Base-by-base conservation (phyloP, 2,113 vertebrate genomes). In the Butorides virescens region DNA sequence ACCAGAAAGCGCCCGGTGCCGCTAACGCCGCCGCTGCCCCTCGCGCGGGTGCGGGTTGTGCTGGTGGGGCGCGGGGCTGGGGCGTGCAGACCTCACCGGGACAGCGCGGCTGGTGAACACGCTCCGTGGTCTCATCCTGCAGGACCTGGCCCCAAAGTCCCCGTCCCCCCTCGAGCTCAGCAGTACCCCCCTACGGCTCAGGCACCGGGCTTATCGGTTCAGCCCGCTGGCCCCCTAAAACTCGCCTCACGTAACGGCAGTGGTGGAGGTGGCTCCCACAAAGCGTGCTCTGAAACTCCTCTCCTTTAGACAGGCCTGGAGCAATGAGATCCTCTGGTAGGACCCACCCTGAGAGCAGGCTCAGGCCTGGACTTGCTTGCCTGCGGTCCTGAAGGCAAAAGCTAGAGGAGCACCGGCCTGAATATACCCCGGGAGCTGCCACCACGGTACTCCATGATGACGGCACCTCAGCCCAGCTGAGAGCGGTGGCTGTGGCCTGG, bases 351-450 rank as follows among this genome's bases (percentile, higher is more conserved):
- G 13, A 74, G 46, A 92, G 65, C 67, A 77, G 72, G 72, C 78
- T 97, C 95, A 97, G 93, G 96, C 53, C 87, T 47, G 68, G 92
- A 21, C 95, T 93, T 95, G 88, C 76, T 94, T 10, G 3, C 72
- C 56, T 83, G 37, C 50, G 80, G 76, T 84, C 87, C 91, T 56
- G 80, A 47, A 95, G 62, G 87, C 73, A 91, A 65, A 68, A 56
- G 13, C 88, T 56, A 58, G 81, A 92, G 71, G 9, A 91, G 63
- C 0, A 16, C 36, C 72, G 79, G 77, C 53, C 44, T 55, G 76
- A 13, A 50, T 47, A 73, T 79, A 73, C 47, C 73, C 18, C 46
- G 18, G 65, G 65, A 89, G n/a, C 82, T 92, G 80, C 76, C 73
- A 68, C 50, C 37, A 13, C 1, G 0, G 46, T 67, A 27, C 52